These are phyloP conservation scores for Cepaea nemoralis DNA, from an alignment of 1,140 invertebrate genomes.

Conservation along the genomic window DNA sequence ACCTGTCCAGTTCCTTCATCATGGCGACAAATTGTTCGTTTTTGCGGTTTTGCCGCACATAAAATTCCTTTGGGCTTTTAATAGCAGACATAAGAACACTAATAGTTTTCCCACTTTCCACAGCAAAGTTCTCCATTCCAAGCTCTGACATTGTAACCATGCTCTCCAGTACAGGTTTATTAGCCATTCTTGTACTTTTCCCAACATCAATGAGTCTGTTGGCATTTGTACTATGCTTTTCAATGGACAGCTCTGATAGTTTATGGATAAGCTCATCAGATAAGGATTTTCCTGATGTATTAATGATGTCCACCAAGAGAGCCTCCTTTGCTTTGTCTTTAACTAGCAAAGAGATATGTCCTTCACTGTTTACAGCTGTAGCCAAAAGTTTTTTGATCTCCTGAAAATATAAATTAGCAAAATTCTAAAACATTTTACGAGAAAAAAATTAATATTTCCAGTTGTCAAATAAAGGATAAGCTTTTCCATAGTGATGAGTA, in stretches of 20 bases:
- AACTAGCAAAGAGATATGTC: background rate
- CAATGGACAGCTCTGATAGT: background rate
- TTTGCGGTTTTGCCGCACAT: constrained; percentile 2
- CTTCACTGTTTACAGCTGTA: background rate
- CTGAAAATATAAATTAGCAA: too few relatives aligned
- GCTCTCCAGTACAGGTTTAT: background rate
- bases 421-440: too few relatives aligned
- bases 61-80: constrained; percentile 2
- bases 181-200: background rate
- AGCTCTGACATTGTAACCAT: background rate
- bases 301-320: background rate
- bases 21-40: background rate
- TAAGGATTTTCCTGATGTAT: background rate
- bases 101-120: background rate
- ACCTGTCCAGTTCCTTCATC: constrained; percentile 16
- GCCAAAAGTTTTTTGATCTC: background rate
- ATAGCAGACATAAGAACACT: background rate
- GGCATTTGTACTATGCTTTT: too few relatives aligned
- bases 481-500: too few relatives aligned
- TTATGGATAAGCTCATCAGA: background rate
- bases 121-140: background rate
- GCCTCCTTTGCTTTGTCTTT: background rate
- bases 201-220: background rate
- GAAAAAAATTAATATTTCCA: too few relatives aligned
- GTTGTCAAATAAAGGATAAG: too few relatives aligned